phyloP scores from a whole-genome alignment of 2,888 invertebrate genomes.

The Drosophila emarginata region DNA sequence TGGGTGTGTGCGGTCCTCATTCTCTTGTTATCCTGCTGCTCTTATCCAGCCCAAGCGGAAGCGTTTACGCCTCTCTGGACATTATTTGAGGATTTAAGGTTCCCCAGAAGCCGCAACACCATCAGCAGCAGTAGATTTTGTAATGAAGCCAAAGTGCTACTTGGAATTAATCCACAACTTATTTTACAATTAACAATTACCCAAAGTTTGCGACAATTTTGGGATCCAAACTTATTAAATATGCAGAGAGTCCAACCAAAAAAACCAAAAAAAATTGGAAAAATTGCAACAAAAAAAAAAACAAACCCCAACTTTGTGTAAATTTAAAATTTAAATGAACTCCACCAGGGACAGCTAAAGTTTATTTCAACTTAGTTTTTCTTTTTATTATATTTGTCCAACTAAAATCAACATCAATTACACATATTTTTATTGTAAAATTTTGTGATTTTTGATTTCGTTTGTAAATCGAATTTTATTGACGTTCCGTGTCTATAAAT shows the following conservation, averaged over 20 bases:
- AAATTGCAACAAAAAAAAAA: neutral
- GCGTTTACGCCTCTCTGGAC: conserved; percentile 32
- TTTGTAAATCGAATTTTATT: neutral
- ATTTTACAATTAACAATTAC: conserved; percentile 60
- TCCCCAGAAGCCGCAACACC: conserved; percentile 30
- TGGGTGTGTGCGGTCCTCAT: conserved; percentile 7
- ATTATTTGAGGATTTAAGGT: conserved; percentile 48
- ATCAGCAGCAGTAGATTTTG: conserved; percentile 20
- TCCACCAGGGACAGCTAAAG: neutral
- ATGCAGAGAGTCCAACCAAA: neutral
- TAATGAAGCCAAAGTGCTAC: conserved; percentile 49
- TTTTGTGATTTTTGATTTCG: neutral
- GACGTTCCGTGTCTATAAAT: neutral
- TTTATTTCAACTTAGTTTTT: neutral
- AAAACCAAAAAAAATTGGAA: conserved; percentile 1
- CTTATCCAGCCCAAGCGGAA: conserved; percentile 10
- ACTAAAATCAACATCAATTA: conserved; percentile 1
- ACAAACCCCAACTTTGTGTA: neutral
- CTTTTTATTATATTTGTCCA: neutral
- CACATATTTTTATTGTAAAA: neutral
- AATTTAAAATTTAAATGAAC: conserved; percentile 6
- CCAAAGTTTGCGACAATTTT: conserved; percentile 34
- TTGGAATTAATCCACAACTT: conserved; percentile 47
- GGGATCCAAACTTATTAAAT: conserved; percentile 24
- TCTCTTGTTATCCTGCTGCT: conserved; percentile 12